Evolutionary conservation across 1,140 invertebrate genomes (phyloP), one percentile per base, ranked within the genome.

Genomic region (Luehdorfia chinensis): DNA sequence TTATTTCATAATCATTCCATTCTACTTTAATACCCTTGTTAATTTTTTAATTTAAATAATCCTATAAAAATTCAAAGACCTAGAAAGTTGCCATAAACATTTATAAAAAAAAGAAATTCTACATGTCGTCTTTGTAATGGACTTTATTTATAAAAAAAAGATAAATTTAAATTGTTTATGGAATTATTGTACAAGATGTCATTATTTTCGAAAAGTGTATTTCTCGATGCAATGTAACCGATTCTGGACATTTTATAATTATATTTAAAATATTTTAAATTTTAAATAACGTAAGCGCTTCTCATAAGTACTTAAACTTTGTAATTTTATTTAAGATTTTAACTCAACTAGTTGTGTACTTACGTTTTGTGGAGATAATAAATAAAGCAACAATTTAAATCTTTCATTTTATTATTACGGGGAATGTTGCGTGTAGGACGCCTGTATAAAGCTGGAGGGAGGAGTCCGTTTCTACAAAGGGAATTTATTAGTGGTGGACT

Each of bases 301-400:
- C 28, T 53, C 21, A 45, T 52, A 41, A 54, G 49, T 62, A 63
- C 52, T 66, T 66, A 62, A 61, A 36, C 50, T 52, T 53, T 50
- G 41, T 59, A 54, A 55, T 48, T 58, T 59, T 47, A 30, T 12
- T 18, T 66, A 63, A 63, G 60, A 49, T 59, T 54, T 62, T 56
- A 59, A 43, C 27, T 31, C 12, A 11, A 12, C 9, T 43, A 43
- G 39, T 14, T 43, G 23, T 34, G 32, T 43, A 43, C 39, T 43
- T 43, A 43, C 12, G 14, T 43, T 70, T 71, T 65, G 61, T 71
- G 58, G 55, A 67, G 64, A 59, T 53, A 56, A 64, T 70, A 55
- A 70, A 70, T 64, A 67, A 66, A 66, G 27, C 44, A 62, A 51
- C 43, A 59, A 55, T 55, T 65, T 65, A 32, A 53, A 47, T 28